Evolutionary conservation across 2,888 invertebrate species (phyloP).

Genomic region (Geotrupes spiniger): DNA sequence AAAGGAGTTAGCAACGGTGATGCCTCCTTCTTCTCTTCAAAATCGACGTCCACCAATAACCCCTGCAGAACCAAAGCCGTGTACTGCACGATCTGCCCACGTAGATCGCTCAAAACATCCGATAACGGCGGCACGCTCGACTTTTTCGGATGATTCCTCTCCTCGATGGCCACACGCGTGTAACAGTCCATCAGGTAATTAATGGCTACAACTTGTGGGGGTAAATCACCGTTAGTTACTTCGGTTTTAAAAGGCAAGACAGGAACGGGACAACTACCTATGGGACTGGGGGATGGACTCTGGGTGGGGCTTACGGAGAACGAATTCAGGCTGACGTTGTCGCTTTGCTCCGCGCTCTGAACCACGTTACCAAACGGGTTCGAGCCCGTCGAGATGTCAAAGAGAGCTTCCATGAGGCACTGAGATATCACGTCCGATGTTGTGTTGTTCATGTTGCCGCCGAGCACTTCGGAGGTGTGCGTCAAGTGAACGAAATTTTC

Average conservation of each 20-base stretch:
- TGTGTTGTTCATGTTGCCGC: conserved; percentile 25
- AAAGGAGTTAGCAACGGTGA: conserved; percentile 18
- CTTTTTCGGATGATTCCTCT: conserved; percentile 72
- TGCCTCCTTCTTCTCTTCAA: conserved; percentile 5
- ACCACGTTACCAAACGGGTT: conserved; percentile 44
- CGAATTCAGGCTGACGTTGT: conserved; percentile 45
- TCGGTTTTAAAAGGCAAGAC: conserved; percentile 36
- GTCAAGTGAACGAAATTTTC: conserved; percentile 52
- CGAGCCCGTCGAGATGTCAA: conserved; percentile 43
- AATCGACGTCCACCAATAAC: conserved; percentile 35
- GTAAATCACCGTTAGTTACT: conserved; percentile 23
- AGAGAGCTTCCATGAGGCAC: conserved; percentile 54
- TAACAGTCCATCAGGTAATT: conserved; percentile 64
- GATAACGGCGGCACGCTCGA: conserved; percentile 72
- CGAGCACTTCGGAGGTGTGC: conserved; percentile 48
- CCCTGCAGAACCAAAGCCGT: conserved; percentile 58
- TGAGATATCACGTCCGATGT: conserved; percentile 58
- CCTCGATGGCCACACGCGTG: conserved; percentile 69
- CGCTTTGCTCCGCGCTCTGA: conserved; percentile 36
- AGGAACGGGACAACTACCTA: conserved; percentile 41
- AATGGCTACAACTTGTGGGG: conserved; percentile 38
- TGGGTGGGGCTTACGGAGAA: conserved; percentile 49
- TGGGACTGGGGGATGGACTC: conserved; percentile 47
- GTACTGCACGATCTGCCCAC: conserved; percentile 57
- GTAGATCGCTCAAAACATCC: conserved; percentile 59